Base-by-base conservation (phyloP, 1,140 invertebrate species). In the Drosophila micromelanica region DNA sequence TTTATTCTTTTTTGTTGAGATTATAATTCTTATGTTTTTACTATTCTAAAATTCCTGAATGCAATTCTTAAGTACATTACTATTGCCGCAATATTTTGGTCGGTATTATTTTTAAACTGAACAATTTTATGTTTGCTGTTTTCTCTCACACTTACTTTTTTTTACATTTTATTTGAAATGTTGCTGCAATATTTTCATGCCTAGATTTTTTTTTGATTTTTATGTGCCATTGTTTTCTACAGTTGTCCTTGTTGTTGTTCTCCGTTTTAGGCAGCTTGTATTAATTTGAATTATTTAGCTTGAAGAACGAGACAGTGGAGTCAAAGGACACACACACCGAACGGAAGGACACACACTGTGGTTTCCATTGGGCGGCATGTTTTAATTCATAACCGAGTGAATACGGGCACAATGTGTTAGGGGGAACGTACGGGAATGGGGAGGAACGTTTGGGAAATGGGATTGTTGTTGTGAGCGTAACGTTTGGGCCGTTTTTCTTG, bases 261-360 rank as follows among this genome's bases (percentile, higher is more conserved):
- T 27, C 32, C 6, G 6, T 35, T 35, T 35, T 5, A 15, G 15
- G 30, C 59, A 43, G 68, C 49, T 67, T 73, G 74, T 68, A 63
- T 45, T 73, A 62, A 73, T 76, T 76, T 76, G 46, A 73, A 73
- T 76, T 73, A 76, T 76, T 61, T 73, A 38, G 32, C 59, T 64
- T 5, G 46, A 17, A 42, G 15, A 27, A 49, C 45, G 32, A 23
- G 20, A 15, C 30, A 45, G 32, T 13, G 27, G 6, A 37, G 37
- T 27, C 20, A 32, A 55, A 13, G 23, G 23, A 42, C 52, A 57
- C 17, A 57, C 17, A 37, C 13, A 37, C 32, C 15, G 37, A 27
- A 55, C 13, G 38, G 42, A 56, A 35, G 37, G 37, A 42, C 43
- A 55, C 49, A 35, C 27, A 56, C n/a, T 68, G 46, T 51, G 45